Percentiles rank a stretch among this genome's conserved stretches.
phyloP scores from a whole-genome alignment of 2,113 vertebrate genomes.

The Saguinus midas region DNA sequence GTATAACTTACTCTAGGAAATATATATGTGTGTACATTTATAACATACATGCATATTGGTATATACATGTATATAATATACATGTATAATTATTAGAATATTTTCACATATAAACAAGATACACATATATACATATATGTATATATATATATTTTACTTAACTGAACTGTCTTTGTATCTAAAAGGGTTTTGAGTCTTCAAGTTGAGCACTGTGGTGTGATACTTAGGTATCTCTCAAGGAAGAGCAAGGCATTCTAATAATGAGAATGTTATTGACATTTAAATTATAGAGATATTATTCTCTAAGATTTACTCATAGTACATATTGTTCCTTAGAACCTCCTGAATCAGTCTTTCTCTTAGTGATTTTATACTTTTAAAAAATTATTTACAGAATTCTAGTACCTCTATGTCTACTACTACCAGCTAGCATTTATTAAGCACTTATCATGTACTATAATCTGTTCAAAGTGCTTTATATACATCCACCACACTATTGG shows the following conservation, averaged over 20 bases:
- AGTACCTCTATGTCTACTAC: not conserved
- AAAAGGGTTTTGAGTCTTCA: not conserved
- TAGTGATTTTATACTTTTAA: not conserved
- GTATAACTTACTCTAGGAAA: not conserved
- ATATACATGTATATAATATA: not conserved
- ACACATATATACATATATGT: no score
- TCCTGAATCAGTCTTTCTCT: not conserved
- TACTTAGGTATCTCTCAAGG: not conserved
- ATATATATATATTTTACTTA: not conserved
- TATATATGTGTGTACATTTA: not conserved
- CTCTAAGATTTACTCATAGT: not conserved
- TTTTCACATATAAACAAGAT: not conserved
- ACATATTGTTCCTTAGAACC: not conserved
- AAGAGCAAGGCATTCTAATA: not conserved
- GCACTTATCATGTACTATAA: not conserved
- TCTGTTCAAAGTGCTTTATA: not conserved
- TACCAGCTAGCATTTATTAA: not conserved
- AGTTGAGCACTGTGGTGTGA: not conserved
- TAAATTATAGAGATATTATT: not conserved
- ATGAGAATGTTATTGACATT: not conserved
- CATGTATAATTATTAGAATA: not conserved
- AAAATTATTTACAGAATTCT: not conserved
- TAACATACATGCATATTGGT: not conserved
- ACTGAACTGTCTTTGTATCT: not conserved
- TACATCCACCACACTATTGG: not conserved